Base-by-base conservation (phyloP, 2,113 vertebrate species). In the Verasper variegatus region DNA sequence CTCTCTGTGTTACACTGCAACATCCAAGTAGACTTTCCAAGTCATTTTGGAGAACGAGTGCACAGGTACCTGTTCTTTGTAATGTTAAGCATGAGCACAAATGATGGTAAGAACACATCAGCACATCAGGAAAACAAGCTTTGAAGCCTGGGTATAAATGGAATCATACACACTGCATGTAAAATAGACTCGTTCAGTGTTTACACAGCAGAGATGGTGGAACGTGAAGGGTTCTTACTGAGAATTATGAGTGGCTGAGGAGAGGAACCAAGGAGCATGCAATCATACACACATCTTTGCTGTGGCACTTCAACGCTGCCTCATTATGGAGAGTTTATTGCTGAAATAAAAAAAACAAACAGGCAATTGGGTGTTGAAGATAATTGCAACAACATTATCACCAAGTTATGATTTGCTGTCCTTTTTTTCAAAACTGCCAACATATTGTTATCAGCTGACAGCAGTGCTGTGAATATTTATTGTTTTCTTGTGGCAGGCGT, bases 261-360 rank as follows among this genome's bases (percentile, higher is more conserved):
- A 80, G 76, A 79, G 56, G 74, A 65, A 72, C 52, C 35, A 45
- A 49, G 55, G 69, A 82, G 68, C 35, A 24, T 65, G 78, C 79
- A 72, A 85, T 89, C 83, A 85, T 62, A 75, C 72, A 68, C 69
- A 71, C 62, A 68, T 76, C 61, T 80, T 61, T 82, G 71, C 59
- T 80, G 79, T 66, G 76, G 75, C 81, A 71, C 83, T 90, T 75
- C 83, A 86, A 59, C 1, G 72, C 83, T 17, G 52, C 79, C 83
- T 92, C 87, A 82, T 91, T 91, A 87, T 69, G 42, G 35, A 54
- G 81, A 54, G 51, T 86, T 89, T 84, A 91, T 86, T 84, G 61
- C 74, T 54, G 78, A 64, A 70, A 88, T 78, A 85, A 74, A 45
- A 77, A 77, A 83, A 37, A 37, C 31, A 18, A 51, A 26, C 40